phyloP scores from a whole-genome alignment of 1,140 invertebrate species.

The Eurytemora carolleeae region DNA sequence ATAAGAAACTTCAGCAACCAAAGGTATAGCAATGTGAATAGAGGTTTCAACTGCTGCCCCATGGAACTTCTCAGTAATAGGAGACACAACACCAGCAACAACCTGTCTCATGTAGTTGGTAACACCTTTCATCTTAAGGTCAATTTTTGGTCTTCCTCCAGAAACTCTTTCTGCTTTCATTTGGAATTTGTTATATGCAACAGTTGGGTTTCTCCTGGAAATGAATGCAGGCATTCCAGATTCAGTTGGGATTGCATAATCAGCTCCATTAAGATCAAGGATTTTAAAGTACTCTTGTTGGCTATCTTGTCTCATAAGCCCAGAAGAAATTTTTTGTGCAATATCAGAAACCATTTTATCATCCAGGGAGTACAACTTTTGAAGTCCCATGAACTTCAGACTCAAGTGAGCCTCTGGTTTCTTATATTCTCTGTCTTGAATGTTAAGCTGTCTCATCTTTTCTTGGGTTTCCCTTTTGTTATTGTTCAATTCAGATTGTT shows the following conservation, averaged over 20 bases:
- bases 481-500: too few relatives aligned
- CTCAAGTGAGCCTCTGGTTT: neutral
- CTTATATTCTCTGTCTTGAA: neutral
- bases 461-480: too few relatives aligned
- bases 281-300: slow-evolving; percentile 29
- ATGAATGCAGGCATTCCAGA: slow-evolving; percentile 42
- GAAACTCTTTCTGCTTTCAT: neutral
- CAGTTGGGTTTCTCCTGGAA: slow-evolving; percentile 32
- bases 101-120: neutral
- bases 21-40: neutral
- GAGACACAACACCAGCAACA: slow-evolving; percentile 4
- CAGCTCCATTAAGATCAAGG: slow-evolving; percentile 30
- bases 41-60: slow-evolving; percentile 8
- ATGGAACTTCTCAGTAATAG: slow-evolving; percentile 12
- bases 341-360: neutral
- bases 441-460: neutral
- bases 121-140: neutral
- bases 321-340: neutral
- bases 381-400: neutral
- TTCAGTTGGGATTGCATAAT: slow-evolving; percentile 39
- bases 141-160: neutral
- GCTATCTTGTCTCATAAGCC: neutral
- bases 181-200: slow-evolving; percentile 26
- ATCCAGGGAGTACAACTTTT: neutral
- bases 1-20: neutral